Base-by-base conservation (phyloP, 1,140 invertebrate genomes). In the Drosophila sproati region DNA sequence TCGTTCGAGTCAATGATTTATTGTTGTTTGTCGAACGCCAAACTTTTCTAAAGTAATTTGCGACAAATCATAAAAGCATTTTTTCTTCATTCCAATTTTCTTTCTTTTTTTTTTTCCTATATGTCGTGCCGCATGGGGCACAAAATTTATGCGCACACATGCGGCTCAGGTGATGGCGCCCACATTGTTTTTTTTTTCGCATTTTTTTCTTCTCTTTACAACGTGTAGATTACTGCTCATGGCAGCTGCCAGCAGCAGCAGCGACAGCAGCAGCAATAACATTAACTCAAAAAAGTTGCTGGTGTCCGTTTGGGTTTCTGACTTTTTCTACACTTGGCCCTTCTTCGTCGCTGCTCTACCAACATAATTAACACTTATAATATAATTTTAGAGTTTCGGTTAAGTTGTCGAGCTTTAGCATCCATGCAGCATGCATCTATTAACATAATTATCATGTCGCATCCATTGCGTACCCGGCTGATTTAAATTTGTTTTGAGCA, bases 11-110 rank as follows among this genome's bases (percentile, higher is more conserved):
- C 76, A 48, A 50, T 87, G 83, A 87, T 87, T 87, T 87, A 87
- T 89, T 83, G 73, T 83, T 87, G 83, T 87, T 89, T 87, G 85
- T 89, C 77, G 83, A 89, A 89, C 73, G 73, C 66, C 63, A 73
- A 87, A 88, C 63, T 89, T 87, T 87, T 89, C 80, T 83, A 89
- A 87, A 87, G 85, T 89, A 77, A 87, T 87, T 87, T 87, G 83
- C 80, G 83, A 87, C 83, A 87, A 87, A 87, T 87, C 83, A 87
- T 89, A 83, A 80, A 88, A 60, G 77, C 70, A 87, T 61, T 64
- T 66, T 62, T 74, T 60, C 32, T 60, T 20, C 10, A 35, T 35
- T 10, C 6, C 43, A 48, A 31, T 20, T 62, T 12, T 12, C 12
- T 12, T 12, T 0, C 0, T 12, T 12, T 12, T 12, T 73, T 59